Evolutionary conservation across 2,797 vertebrate genomes (phyloP), one percentile per base, ranked within the genome.

Genomic region (Falco peregrinus): DNA sequence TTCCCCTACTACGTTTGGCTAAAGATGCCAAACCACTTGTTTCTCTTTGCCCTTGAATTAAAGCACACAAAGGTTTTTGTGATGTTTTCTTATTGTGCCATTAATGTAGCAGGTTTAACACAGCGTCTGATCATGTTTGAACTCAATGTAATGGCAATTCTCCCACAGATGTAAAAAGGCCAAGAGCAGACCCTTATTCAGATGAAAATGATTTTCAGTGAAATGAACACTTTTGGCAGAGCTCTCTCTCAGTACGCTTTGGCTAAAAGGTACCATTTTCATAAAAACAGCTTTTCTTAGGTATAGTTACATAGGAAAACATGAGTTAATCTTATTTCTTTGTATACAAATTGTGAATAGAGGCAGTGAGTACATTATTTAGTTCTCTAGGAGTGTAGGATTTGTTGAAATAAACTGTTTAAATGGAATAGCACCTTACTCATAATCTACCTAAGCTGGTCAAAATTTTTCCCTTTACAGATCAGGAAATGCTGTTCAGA

Each of bases 161-260:
- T 76, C 24, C 13, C 25, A 53, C 9, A 51, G 45, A 76, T 15
- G 41, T n/a, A 21, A 19, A 26, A 63, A 59, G 4, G 16, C 29
- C 31, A 71, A 21, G 25, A 54, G 16, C 0, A 76, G 21, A 63
- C 1, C 0, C 41, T 88, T 78, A 75, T 8, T 43, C 39, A 78
- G 64, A 68, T 64, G 35, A 87, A 92, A 95, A 75, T 59, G 48
- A 63, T 84, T 86, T 95, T 69, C 76, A 60, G 41, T 89, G 69
- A 94, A 95, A 96, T 90, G 25, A 91, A 83, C 81, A 84, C 71
- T 82, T 92, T 81, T 96, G 95, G 63, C 63, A 89, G 87, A 91
- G 60, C 14, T 69, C 45, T 75, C 88, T 57, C 84, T 86, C 83
- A 45, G 1, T 29, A 43, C 7, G 10, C 22, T 67, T 56, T 75